These are phyloP conservation scores for Zeus faber DNA, from an alignment of 2,113 vertebrate species.

Conservation along the genomic window DNA sequence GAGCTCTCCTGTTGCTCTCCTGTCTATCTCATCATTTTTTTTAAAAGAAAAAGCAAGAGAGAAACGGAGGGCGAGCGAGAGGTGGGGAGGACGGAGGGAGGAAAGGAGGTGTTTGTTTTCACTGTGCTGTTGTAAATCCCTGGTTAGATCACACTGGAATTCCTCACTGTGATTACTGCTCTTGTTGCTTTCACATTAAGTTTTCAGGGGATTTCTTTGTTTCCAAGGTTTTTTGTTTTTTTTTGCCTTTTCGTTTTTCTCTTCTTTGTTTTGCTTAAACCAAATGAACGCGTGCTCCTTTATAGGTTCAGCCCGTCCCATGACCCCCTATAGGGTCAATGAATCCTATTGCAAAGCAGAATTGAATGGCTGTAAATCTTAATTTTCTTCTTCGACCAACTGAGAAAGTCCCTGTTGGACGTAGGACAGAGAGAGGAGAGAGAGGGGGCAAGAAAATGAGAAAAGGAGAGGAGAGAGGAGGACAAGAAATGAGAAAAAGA, in stretches of 20 bases:
- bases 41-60: slow-evolving; percentile 7
- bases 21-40: slow-evolving; percentile 57
- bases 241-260: neutral
- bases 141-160: slow-evolving; percentile 48
- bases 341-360: no score
- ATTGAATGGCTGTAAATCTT: no score
- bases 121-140: slow-evolving; percentile 49
- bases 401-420: no score
- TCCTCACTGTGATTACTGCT: slow-evolving; percentile 23
- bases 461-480: neutral
- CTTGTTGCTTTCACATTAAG: neutral
- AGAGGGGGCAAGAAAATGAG: no score
- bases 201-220: neutral
- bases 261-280: no score
- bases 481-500: slow-evolving; percentile 10
- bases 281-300: no score
- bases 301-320: no score
- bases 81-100: slow-evolving; percentile 31
- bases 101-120: slow-evolving; percentile 52
- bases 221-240: neutral
- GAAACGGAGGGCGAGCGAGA: slow-evolving; percentile 10
- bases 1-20: slow-evolving; percentile 7
- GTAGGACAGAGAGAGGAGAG: neutral
- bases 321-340: no score
- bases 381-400: no score